Conservation (phyloP, 1,140 invertebrate species). For the Drosophila teissieri region DNA sequence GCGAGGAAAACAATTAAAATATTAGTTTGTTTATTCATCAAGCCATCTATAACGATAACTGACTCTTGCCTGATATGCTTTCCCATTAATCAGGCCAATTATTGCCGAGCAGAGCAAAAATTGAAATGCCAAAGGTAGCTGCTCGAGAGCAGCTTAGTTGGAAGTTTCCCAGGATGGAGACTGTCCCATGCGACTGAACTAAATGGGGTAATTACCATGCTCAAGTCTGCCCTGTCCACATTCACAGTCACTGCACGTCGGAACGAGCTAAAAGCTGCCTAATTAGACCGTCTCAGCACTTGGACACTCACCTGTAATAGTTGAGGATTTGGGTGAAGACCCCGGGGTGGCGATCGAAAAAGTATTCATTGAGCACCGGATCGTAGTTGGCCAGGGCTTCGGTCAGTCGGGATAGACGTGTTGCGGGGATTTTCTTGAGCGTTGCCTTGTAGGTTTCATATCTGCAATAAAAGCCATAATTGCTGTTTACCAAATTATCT, state of each 20-base stretch:
- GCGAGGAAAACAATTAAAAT: slow-evolving; percentile 58
- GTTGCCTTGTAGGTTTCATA: slow-evolving; percentile 98
- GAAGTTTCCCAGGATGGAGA: slow-evolving; percentile 1
- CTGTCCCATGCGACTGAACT: neutral
- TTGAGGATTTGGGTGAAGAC: slow-evolving; percentile 98
- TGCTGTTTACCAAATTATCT: neutral
- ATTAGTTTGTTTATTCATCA: slow-evolving; percentile 46
- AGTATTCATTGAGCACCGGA: slow-evolving; percentile 98
- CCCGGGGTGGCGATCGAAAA: slow-evolving; percentile 99
- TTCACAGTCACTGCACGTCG: slow-evolving; percentile 37
- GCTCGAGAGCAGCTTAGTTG: neutral
- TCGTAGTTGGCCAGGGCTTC: slow-evolving; percentile 97
- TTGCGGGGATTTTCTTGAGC: slow-evolving; percentile 97
- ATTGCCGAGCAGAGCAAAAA: slow-evolving; percentile 4
- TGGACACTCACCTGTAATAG: slow-evolving; percentile 90
- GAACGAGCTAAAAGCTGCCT: slow-evolving; percentile 29
- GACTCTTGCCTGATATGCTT: slow-evolving; percentile 33
- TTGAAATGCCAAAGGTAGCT: slow-evolving; percentile 23
- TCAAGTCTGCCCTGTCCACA: neutral
- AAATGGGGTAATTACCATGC: slow-evolving; percentile 39
- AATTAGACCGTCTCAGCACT: slow-evolving; percentile 10
- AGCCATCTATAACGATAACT: slow-evolving; percentile 24
- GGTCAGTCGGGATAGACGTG: slow-evolving; percentile 93
- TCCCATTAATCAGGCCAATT: slow-evolving; percentile 27
- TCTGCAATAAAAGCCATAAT: slow-evolving; percentile 84